Base-by-base conservation (phyloP, 2,888 invertebrate species). In the Sicus ferrugineus region DNA sequence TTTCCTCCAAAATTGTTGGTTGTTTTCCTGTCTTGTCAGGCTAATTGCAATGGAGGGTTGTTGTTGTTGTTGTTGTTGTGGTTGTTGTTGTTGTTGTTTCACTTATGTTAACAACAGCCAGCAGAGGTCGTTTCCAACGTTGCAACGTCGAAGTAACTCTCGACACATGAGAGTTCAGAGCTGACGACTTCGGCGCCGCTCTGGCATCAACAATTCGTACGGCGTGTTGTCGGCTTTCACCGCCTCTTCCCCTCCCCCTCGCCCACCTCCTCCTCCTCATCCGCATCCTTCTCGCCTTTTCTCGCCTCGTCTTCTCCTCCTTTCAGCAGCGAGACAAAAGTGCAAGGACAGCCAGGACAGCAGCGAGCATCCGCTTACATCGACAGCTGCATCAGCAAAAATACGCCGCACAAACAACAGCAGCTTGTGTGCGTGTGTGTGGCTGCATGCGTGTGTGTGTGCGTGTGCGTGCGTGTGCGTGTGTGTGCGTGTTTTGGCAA, bases 401-500 rank as follows among this genome's bases (percentile, higher is more conserved):
- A 54, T 19, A 28, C 42, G n/a, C 23, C 14, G 26, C 61, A 26
- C 3, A 23, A 23, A 16, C 42, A 59, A 23, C 38, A 59, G 19
- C 23, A 50, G 1, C 23, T 26, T 2, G 38, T 7, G 38, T 34
- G 30, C n/a, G 19, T 56, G 56, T 30, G 30, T 56, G 31, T n/a
- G 30, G 26, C n/a, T 56, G 28, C 6, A 11, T 19, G 4, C 9
- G 26, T 16, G 56, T 26, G 28, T n/a, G 7, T n/a, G 16, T 61
- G 46, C 28, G 6, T 16, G 14, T 42, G 26, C 21, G 21, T 38
- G 65, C 7, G 19, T 1, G 30, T 46, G 28, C n/a, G 63, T 50
- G 31, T 67, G 30, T 59, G 11, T 67, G 59, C 38, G 23, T 26
- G 26, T 54, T 54, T 23, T 54, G 48, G 59, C 67, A 59, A 59